These are phyloP conservation scores for Drosophila santomea DNA, from an alignment of 1,140 invertebrate species.

Conservation along the genomic window DNA sequence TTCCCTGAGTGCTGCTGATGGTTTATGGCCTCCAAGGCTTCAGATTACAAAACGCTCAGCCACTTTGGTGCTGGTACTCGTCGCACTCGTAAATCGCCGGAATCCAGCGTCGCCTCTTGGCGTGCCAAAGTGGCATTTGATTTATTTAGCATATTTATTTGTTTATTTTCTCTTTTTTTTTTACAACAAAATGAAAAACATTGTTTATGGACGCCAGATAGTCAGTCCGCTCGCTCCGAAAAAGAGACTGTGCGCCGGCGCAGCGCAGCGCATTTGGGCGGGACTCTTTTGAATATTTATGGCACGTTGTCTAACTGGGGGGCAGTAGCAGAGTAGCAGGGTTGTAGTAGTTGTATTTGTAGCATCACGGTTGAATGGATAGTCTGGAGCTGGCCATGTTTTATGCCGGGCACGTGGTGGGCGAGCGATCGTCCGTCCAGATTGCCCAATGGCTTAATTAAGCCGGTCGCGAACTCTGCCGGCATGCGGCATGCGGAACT, in stretches of 20 bases:
- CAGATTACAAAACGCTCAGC: constrained; percentile 56
- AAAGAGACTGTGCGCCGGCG: constrained; percentile 44
- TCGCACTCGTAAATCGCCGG: constrained; percentile 27
- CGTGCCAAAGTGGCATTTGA: constrained; percentile 50
- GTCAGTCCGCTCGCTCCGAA: constrained; percentile 10
- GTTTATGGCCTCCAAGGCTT: constrained; percentile 64
- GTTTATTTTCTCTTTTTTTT: constrained; percentile 14
- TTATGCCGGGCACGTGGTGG: constrained; percentile 65
- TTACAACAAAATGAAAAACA: constrained; percentile 45
- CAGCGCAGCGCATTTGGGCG: constrained; percentile 39
- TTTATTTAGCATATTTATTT: constrained; percentile 54
- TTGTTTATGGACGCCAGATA: constrained; percentile 61
- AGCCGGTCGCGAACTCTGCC: constrained; percentile 32
- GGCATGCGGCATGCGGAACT: constrained; percentile 73
- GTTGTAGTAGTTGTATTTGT: background rate
- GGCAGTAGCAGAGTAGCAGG: constrained; percentile 1
- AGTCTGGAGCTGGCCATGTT: constrained; percentile 25
- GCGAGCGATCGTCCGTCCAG: constrained; percentile 52
- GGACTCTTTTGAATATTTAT: constrained; percentile 64
- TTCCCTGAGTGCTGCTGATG: constrained; percentile 21
- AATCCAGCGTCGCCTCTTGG: constrained; percentile 2
- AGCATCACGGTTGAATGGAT: constrained; percentile 11
- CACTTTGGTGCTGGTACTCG: constrained; percentile 24
- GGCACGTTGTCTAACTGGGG: constrained; percentile 48
- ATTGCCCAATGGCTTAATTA: constrained; percentile 69